Base-by-base conservation (phyloP, 1,140 invertebrate genomes). In the Cephus cinctus region DNA sequence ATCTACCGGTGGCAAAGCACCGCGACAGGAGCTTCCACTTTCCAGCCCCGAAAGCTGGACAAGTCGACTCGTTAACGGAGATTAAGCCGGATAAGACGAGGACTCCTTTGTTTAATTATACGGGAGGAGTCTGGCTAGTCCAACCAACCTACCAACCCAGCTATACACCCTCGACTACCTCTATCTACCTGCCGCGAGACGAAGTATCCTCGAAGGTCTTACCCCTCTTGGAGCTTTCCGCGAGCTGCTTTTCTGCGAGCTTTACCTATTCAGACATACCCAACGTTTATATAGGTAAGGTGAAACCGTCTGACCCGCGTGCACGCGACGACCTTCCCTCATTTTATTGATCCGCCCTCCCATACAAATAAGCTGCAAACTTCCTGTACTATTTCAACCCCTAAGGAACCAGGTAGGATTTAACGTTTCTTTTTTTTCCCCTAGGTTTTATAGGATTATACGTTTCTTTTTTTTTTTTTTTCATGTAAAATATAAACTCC, bases 291-390 rank as follows among this genome's bases (percentile, higher is more conserved):
- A 45, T 54, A 54, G 54, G 60, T 56, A 57, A 67, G 59, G 52
- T 48, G 48, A 53, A 63, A 57, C 51, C 48, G 54, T 61, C 60
- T 55, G 64, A 68, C 61, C 57, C 59, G 55, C 55, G 54, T 62
- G 61, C 70, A 71, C 65, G 70, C 69, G 62, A 72, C 59, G 64
- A 66, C 64, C 63, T 64, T 64, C 65, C 71, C 69, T 71, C 60
- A 64, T 71, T 75, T 71, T 73, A 75, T 75, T 65, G 72, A 75
- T 73, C 69, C 62, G 50, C 54, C 58, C 53, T 59, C 56, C 66
- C 64, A 63, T 69, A 70, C 68, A 72, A 72, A 70, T 70, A 68
- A 69, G 67, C 61, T 63, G 51, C 52, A 52, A 57, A 47, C 56
- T 56, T 47, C 56, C 58, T 16, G 8, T 16, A 40, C 19, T 41